phyloP scores from a whole-genome alignment of 2,797 vertebrate species.

The Brachyalestes nurse region DNA sequence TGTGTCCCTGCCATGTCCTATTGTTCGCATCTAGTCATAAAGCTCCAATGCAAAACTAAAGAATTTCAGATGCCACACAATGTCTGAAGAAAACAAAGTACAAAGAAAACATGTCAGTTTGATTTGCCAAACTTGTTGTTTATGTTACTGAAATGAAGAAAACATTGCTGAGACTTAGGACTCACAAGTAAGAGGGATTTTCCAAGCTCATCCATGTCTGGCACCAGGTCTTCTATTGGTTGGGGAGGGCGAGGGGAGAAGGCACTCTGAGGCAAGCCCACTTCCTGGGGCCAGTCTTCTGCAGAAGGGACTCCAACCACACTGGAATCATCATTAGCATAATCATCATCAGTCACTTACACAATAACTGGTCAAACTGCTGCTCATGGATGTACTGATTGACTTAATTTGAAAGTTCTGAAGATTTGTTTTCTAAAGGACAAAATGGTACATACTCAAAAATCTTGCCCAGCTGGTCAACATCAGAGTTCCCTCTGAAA shows the following conservation, averaged over 20 bases:
- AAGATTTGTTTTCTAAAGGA: background rate
- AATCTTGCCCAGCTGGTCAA: constrained; percentile 98
- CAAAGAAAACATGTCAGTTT: background rate
- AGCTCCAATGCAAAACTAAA: background rate
- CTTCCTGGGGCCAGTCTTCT: constrained; percentile 96
- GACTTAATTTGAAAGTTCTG: background rate
- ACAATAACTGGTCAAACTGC: background rate
- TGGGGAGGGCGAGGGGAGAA: constrained; percentile 89
- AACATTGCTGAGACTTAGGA: constrained; percentile 69
- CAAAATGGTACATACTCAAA: constrained; percentile 90
- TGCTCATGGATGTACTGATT: background rate
- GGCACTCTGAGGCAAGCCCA: constrained; percentile 93
- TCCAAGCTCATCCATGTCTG: constrained; percentile 93
- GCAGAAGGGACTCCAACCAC: constrained; percentile 92
- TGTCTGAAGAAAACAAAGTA: no score
- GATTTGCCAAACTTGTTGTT: background rate
- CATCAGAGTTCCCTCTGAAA: constrained; percentile 97
- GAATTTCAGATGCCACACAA: background rate
- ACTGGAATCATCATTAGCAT: constrained; percentile 68
- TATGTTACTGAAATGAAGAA: background rate
- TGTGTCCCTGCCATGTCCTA: no score
- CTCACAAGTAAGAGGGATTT: constrained; percentile 92
- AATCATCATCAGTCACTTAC: background rate
- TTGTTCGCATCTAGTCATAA: no score
- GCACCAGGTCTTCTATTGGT: constrained; percentile 90